Percentiles rank a stretch among this genome's conserved stretches.
Conservation (phyloP, 2,888 invertebrate genomes). For the Orthonevra nobilis region DNA sequence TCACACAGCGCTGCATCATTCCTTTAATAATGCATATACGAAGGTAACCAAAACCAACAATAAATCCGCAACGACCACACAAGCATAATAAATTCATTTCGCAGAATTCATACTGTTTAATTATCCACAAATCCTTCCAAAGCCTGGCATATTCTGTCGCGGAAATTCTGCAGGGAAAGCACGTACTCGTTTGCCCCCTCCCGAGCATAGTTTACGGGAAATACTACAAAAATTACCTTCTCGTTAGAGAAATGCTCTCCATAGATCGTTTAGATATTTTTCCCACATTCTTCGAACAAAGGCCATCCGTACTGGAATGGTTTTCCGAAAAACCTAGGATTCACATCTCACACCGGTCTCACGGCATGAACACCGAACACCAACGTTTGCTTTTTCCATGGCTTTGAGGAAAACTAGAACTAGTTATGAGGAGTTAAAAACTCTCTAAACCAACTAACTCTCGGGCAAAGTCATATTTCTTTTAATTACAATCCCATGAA, state of each 20-base stretch:
- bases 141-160: neutral
- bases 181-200: no score
- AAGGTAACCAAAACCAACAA: no score
- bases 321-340: conserved; percentile 4
- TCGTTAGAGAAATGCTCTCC: neutral
- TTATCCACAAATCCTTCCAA: neutral
- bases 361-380: neutral
- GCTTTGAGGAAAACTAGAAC: neutral
- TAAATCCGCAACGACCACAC: no score
- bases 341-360: neutral
- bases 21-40: no score
- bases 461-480: conserved; percentile 34
- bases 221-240: conserved; percentile 29
- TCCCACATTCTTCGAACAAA: conserved; percentile 20
- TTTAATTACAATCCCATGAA: conserved; percentile 58
- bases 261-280: conserved; percentile 26
- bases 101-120: neutral
- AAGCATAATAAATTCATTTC: neutral
- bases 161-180: neutral
- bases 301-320: neutral
- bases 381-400: neutral
- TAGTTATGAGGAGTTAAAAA: conserved; percentile 20
- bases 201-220: no score
- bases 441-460: conserved; percentile 8
- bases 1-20: no score